Evolutionary conservation across 1,140 invertebrate genomes (phyloP).

Genomic region (Pteromalus puparum): DNA sequence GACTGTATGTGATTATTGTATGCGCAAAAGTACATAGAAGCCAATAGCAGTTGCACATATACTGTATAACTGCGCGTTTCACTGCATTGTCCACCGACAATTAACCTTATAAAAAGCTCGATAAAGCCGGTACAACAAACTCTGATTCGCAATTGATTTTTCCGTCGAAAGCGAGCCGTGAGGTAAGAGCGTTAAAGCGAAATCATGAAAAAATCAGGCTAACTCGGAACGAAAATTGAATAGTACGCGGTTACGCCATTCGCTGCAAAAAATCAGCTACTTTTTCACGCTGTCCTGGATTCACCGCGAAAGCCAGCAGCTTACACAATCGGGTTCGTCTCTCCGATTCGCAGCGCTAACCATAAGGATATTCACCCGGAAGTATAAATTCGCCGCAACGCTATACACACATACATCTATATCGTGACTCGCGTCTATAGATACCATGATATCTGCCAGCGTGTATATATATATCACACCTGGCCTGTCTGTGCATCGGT

Average conservation of each 20-base stretch:
- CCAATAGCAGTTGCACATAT: no score
- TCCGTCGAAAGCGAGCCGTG: not conserved
- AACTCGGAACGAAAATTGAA: not conserved
- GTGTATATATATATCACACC: not conserved
- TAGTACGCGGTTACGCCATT: not conserved
- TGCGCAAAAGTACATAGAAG: no score
- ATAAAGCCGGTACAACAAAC: no score
- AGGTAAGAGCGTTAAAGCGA: not conserved
- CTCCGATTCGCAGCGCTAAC: not conserved
- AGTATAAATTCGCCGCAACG: conserved; percentile 54
- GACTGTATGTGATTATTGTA: no score
- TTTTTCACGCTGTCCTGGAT: not conserved
- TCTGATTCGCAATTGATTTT: not conserved
- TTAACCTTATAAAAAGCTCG: no score
- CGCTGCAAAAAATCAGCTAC: not conserved
- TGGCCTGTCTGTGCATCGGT: not conserved
- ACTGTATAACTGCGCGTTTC: no score
- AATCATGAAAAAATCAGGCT: not conserved
- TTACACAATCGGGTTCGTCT: conserved; percentile 16
- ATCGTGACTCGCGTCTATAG: conserved; percentile 51
- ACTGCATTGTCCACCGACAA: no score
- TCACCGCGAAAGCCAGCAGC: not conserved
- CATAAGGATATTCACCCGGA: conserved; percentile 67
- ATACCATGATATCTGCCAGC: conserved; percentile 42
- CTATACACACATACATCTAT: conserved; percentile 52